Percentiles rank a stretch among this genome's conserved stretches.
Conservation (phyloP, 2,113 vertebrate species). For the Mixornis gularis region DNA sequence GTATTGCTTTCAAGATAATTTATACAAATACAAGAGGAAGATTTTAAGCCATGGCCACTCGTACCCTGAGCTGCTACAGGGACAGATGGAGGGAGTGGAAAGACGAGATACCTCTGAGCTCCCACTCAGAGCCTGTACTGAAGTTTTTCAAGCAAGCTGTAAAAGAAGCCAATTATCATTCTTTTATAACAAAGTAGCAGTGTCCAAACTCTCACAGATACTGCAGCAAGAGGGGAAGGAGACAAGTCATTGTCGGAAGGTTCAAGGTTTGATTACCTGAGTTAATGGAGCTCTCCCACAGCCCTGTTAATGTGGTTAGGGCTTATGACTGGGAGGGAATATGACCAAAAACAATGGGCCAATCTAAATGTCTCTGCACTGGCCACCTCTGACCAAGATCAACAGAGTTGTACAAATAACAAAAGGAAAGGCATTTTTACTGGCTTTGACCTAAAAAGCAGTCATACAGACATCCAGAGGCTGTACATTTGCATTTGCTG, state of each 20-base stretch:
- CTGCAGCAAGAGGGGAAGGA: background rate
- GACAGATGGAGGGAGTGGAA: background rate
- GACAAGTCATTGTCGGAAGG: fast-evolving
- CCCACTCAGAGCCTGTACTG: background rate
- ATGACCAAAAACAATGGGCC: background rate
- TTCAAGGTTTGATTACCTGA: background rate
- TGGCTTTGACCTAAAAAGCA: background rate
- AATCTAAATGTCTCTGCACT: background rate
- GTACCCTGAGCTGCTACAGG: background rate
- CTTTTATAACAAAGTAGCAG: background rate
- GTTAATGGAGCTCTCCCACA: background rate
- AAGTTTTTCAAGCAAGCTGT: background rate
- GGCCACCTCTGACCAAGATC: background rate
- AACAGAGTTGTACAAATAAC: background rate
- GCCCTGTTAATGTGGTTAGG: background rate
- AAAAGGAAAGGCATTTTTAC: background rate
- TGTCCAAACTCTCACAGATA: background rate
- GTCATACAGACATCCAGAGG: background rate
- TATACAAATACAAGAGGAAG: background rate
- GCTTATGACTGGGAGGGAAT: background rate
- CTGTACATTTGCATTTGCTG: background rate
- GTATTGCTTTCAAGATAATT: background rate
- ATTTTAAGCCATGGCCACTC: background rate
- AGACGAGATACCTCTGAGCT: background rate
- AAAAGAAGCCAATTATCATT: background rate